A percentile compares a stretch with the other conserved stretches of the same genome.
Evolutionary conservation across 2,113 vertebrate species (phyloP).

Genomic region (Neolamprologus fasciatus): DNA sequence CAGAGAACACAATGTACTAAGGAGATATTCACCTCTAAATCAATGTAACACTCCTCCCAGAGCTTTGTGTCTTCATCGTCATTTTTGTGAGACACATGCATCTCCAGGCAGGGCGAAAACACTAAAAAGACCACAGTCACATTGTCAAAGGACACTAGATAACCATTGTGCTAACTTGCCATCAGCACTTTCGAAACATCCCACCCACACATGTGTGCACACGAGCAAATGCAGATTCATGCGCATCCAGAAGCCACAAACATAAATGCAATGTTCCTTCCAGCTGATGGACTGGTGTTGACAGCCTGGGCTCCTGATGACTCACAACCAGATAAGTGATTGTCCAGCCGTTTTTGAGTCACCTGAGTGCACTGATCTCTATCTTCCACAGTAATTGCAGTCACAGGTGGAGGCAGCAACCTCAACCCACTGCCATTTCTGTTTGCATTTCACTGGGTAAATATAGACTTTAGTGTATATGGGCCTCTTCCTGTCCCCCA

Average conservation of each 20-base stretch:
- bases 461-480: slow-evolving; percentile 17
- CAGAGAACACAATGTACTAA: slow-evolving; percentile 7
- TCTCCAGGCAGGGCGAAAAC: background rate
- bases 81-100: background rate
- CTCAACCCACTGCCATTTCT: slow-evolving; percentile 28
- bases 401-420: slow-evolving; percentile 14
- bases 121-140: background rate
- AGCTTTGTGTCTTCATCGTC: background rate
- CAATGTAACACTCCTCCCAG: background rate
- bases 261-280: background rate
- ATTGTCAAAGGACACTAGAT: slow-evolving; percentile 8
- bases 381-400: slow-evolving; percentile 20
- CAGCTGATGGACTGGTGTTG: background rate
- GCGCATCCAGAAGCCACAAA: slow-evolving; percentile 1
- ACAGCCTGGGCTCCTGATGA: slow-evolving; percentile 24
- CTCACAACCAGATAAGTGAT: slow-evolving; percentile 22
- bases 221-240: background rate
- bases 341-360: background rate
- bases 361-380: slow-evolving; percentile 17
- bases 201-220: background rate
- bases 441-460: slow-evolving; percentile 45
- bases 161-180: slow-evolving; percentile 35
- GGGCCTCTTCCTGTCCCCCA: background rate
- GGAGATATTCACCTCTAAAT: background rate
- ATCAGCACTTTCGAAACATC: slow-evolving; percentile 1